phyloP scores from a whole-genome alignment of 2,888 invertebrate species.

The Syrphus vitripennis region DNA sequence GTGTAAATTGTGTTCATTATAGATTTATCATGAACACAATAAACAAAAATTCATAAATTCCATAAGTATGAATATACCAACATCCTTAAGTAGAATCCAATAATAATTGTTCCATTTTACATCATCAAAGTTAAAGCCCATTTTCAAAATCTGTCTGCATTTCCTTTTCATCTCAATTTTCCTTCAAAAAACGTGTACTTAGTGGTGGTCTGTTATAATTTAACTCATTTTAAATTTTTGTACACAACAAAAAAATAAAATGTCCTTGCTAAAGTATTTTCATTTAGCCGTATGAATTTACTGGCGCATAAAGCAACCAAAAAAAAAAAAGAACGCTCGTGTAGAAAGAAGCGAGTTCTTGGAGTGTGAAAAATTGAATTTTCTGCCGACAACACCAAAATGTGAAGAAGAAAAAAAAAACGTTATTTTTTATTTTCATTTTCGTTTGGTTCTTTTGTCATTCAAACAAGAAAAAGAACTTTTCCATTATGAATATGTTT shows the following conservation, averaged over 20 bases:
- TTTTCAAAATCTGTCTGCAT: background rate
- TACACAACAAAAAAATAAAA: background rate
- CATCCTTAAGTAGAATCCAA: background rate
- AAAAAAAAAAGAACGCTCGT: background rate
- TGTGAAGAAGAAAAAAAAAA: background rate
- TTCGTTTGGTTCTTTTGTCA: background rate
- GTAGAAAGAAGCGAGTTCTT: conserved; percentile 4
- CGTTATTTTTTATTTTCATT: background rate
- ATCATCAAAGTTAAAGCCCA: background rate
- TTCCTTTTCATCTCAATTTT: background rate
- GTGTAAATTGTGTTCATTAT: background rate
- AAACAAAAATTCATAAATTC: background rate
- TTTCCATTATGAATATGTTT: conserved; percentile 12
- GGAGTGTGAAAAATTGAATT: conserved; percentile 31
- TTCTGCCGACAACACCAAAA: conserved; percentile 24
- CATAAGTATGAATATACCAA: background rate
- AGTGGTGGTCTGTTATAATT: background rate
- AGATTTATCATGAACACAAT: background rate
- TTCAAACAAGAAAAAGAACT: background rate
- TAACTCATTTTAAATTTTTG: background rate
- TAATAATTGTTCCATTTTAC: background rate
- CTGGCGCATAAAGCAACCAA: background rate
- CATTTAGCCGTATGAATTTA: conserved; percentile 10
- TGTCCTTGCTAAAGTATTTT: conserved; percentile 3
- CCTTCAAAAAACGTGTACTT: background rate